Base-by-base conservation (phyloP, 92 coral and sea anemone species). In the Zoanthus gigantus region DNA sequence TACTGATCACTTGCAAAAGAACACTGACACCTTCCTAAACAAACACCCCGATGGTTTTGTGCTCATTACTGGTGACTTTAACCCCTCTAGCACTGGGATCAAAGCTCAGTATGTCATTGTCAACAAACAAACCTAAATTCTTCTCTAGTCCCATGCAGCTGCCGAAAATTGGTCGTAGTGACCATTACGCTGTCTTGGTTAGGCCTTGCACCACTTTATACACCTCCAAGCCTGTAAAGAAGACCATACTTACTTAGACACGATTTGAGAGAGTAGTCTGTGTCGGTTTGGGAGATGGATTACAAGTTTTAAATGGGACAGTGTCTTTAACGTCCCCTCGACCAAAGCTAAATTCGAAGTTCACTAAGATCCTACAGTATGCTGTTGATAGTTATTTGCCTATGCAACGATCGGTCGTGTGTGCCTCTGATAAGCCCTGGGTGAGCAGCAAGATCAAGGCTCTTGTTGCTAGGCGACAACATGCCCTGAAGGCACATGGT, bases 351-450 rank as follows among this genome's bases (percentile, higher is more conserved):
- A 63, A 61, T 81, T 79, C 15, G 7, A 10, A 74, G 2, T 60
- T 80, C 42, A n/a, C 11, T 46, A 15, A 17, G 9, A 68, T 52
- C 46, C 11, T 83, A n/a, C 44, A n/a, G 7, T 16, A 44, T 31
- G 87, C 87, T 61, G 61, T 83, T 3, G 87, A 83, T 10, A 61
- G 10, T 15, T 42, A 7, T 17, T 77, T 68, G 17, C 87, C 87
- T 23, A 23, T 0, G 23, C 23, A 23, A 23, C 23, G 23, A 23
- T 23, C 23, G 0, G 23, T 23, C 23, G 23, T 23, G 23, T 23
- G 23, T 23, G 23, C 23, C 23, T 23, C 23, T 23, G 23, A 23
- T 23, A 23, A 23, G 23, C 23, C 34, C 23, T 23, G 23, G 23
- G 23, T 23, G 23, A 23, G 23, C 23, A 23, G 23, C 23, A 23